Conservation (phyloP, 2,113 vertebrate genomes). For the Neopipo cinnamomea region DNA sequence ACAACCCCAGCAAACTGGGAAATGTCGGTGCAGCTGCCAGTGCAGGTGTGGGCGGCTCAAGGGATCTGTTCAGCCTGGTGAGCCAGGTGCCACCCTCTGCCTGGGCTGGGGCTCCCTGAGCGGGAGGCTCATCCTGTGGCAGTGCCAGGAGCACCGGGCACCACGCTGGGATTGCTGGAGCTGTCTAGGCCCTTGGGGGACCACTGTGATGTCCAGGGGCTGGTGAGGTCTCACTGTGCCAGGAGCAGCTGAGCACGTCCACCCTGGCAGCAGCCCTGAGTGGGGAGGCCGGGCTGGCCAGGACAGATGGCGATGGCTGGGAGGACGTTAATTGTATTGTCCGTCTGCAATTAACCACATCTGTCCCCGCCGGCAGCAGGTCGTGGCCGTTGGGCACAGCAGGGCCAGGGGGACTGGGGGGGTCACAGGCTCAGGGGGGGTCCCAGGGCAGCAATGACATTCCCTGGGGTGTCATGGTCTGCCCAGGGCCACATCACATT, state of each 20-base stretch:
- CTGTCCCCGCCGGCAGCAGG: background rate
- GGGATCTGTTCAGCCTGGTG: background rate
- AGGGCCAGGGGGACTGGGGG: rapidly evolving
- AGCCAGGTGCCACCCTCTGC: rapidly evolving
- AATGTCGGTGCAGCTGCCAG: rapidly evolving
- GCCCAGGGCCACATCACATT: no score
- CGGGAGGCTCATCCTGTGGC: rapidly evolving
- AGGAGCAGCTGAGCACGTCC: background rate
- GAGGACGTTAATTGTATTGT: background rate
- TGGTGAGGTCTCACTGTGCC: no score
- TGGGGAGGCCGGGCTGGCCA: background rate
- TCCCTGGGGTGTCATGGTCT: background rate
- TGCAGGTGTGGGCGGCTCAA: rapidly evolving
- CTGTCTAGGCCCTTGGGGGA: background rate
- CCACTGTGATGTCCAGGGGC: no score
- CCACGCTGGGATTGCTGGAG: rapidly evolving
- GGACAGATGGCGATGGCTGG: background rate
- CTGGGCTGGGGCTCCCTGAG: rapidly evolving
- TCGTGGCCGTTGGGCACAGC: background rate
- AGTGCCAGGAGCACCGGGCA: background rate
- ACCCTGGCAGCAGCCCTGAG: background rate
- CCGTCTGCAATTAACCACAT: background rate
- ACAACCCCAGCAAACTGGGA: no score
- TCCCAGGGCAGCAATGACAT: background rate
- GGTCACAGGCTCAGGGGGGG: background rate